phyloP scores from a whole-genome alignment of 2,888 invertebrate genomes.

The Campaea margaritaria region DNA sequence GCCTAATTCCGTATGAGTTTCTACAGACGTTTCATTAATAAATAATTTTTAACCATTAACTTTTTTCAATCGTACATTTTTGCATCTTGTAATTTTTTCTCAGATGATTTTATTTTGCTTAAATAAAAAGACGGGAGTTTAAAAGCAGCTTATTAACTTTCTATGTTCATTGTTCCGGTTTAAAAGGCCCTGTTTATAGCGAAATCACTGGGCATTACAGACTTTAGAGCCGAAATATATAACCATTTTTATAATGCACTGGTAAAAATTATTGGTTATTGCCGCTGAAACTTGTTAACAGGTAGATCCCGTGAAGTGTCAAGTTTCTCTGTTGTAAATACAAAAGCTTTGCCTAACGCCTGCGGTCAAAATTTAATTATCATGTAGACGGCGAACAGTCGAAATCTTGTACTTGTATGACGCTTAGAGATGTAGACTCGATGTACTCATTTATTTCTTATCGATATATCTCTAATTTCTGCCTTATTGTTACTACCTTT shows the following conservation, averaged over 20 bases:
- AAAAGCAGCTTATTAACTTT: no score
- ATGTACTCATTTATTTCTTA: neutral
- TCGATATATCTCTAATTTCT: slow-evolving; percentile 6
- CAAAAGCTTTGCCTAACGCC: slow-evolving; percentile 70
- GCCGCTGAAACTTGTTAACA: slow-evolving; percentile 60
- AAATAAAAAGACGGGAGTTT: no score
- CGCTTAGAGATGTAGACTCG: slow-evolving; percentile 12
- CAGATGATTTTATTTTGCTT: neutral
- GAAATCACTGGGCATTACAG: no score
- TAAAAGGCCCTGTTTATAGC: no score
- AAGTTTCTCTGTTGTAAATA: slow-evolving; percentile 75
- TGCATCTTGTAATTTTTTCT: neutral
- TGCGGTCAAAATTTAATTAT: slow-evolving; percentile 82
- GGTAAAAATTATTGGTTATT: slow-evolving; percentile 70
- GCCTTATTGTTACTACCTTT: neutral
- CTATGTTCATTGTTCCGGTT: no score
- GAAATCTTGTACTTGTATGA: slow-evolving; percentile 42
- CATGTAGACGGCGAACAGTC: slow-evolving; percentile 72
- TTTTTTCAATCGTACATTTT: no score
- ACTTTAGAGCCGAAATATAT: slow-evolving; percentile 3
- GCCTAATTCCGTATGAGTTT: neutral
- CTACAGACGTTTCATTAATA: neutral
- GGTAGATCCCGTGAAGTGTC: slow-evolving; percentile 68
- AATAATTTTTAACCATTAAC: no score
- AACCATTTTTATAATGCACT: slow-evolving; percentile 49